Evolutionary conservation across 1,140 invertebrate species (phyloP).

Genomic region (Mercenaria mercenaria): DNA sequence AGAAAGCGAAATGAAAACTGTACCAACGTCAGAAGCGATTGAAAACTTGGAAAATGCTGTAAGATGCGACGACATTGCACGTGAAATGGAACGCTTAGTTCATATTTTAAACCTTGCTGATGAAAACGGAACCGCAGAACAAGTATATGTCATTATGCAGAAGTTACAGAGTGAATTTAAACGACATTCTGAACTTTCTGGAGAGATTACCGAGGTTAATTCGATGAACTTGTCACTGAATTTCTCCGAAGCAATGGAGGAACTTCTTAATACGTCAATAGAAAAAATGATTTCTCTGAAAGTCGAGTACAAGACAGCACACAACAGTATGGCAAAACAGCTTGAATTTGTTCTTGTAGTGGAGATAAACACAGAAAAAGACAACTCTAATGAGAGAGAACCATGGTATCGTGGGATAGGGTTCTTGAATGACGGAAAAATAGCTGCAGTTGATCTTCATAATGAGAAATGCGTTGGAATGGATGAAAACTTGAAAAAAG

Average conservation of each 20-base stretch:
- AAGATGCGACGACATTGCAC: neutral
- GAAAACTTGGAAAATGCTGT: neutral
- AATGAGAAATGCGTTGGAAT: slow-evolving; percentile 14
- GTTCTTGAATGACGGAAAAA: neutral
- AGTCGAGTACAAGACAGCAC: neutral
- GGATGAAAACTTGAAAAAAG: neutral
- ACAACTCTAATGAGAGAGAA: neutral
- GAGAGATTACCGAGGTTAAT: neutral
- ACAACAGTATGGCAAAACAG: neutral
- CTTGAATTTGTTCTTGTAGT: neutral
- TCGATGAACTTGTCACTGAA: neutral
- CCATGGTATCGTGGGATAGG: neutral
- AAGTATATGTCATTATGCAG: neutral
- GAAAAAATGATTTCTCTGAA: neutral
- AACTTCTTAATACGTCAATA: neutral
- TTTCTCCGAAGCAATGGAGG: neutral
- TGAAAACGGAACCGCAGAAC: neutral
- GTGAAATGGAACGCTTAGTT: neutral
- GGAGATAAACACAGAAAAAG: neutral
- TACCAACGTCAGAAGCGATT: neutral
- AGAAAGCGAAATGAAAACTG: neutral
- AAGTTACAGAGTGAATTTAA: neutral
- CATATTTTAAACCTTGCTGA: neutral
- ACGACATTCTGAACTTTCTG: neutral
- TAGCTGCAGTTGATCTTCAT: neutral